Base-by-base conservation (phyloP, 2,797 vertebrate genomes). In the Takifugu ocellatus region DNA sequence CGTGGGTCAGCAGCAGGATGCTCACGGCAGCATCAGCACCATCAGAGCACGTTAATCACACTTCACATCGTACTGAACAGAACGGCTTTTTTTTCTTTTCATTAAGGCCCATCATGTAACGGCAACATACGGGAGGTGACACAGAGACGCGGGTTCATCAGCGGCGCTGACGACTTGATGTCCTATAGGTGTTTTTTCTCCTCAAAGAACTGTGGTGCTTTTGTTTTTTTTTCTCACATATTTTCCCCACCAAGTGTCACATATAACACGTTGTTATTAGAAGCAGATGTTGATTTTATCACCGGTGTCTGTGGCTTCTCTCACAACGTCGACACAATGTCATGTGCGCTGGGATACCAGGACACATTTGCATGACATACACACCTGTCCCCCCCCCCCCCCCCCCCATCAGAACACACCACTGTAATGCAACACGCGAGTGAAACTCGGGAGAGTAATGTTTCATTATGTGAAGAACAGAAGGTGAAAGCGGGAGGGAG, bases 271-370 rank as follows among this genome's bases (percentile, higher is more conserved):
- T 81, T 79, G 82, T 89, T 89, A 88, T 88, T 86, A 89, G 82
- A 87, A 89, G 77, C 85, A 89, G 87, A 88, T 89, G 87, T 82
- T 88, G 83, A 87, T 84, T 84, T 85, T 85, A 81, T 82, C 78
- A 61, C 68, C 45, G 51, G 71, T 72, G 82, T 85, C 78, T 87
- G 75, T 67, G 75, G 74, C 71, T 85, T 81, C 75, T 81, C 67
- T 84, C 83, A 71, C 83, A 48, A 75, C 66, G 72, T 82, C 54
- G 81, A 85, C 84, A 82, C 72, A 5, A 81, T 87, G 84, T 88
- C 84, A 82, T 82, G 74, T 77, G 83, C 70, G 54, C 76, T 50
- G 73, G 69, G 70, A 83, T 77, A 75, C 73, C 68, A 66, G 81
- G 75, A 84, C 74, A 63, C 68, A 81, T 86, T 84, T 86, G 77